Conservation (phyloP, 2,797 vertebrate species). For the Megaceryle alcyon region DNA sequence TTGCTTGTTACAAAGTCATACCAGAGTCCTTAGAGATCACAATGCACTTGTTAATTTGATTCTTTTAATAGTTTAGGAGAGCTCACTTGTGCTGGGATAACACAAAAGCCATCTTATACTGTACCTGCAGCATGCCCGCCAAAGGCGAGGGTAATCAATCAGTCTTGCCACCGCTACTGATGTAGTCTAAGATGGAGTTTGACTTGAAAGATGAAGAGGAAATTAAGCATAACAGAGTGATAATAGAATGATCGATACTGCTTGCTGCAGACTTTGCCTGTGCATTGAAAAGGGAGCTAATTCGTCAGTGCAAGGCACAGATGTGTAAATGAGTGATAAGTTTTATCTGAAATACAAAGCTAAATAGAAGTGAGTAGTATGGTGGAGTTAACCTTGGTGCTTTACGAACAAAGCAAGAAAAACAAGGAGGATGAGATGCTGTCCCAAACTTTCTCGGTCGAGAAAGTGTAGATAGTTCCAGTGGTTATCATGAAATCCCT, state of each 20-base stretch:
- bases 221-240: slow-evolving; percentile 40
- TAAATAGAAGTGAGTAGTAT: background rate
- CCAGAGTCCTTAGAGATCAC: background rate
- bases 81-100: background rate
- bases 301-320: background rate
- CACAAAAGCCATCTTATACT: background rate
- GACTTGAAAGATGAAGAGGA: slow-evolving; percentile 47
- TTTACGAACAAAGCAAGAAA: background rate
- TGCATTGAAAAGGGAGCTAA: background rate
- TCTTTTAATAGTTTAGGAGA: background rate
- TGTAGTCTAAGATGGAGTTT: slow-evolving; percentile 7
- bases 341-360: background rate
- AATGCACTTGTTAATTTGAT: background rate
- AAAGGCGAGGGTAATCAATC: background rate
- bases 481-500: background rate
- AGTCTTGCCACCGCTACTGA: background rate
- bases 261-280: background rate
- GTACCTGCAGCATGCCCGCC: background rate
- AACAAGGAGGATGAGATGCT: background rate
- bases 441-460: background rate
- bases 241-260: slow-evolving; percentile 51
- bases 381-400: background rate
- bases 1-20: background rate
- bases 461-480: background rate
- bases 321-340: background rate